phyloP scores from a whole-genome alignment of 2,113 vertebrate species.

The Ibidorhyncha struthersii region DNA sequence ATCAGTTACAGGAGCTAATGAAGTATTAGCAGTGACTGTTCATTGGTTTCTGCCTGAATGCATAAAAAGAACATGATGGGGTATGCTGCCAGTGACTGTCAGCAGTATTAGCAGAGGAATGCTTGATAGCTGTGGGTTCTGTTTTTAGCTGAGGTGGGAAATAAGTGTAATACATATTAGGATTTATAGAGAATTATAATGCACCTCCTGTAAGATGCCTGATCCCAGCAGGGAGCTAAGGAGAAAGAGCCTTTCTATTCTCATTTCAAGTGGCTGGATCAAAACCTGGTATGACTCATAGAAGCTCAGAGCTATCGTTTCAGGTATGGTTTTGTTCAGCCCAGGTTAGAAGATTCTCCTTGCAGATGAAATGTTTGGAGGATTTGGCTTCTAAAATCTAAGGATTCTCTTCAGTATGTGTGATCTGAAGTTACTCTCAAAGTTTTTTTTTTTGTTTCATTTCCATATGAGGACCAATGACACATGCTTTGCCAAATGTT shows the following conservation, averaged over 20 bases:
- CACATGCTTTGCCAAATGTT: neutral
- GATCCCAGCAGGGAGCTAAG: neutral
- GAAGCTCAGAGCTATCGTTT: neutral
- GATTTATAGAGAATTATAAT: neutral
- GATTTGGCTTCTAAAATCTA: neutral
- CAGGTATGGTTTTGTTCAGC: neutral
- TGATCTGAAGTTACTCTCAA: neutral
- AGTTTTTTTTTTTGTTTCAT: neutral
- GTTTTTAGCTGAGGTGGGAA: neutral
- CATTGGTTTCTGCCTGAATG: neutral
- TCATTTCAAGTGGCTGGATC: neutral
- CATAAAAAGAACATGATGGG: neutral
- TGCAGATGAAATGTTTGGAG: neutral
- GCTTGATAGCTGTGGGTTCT: neutral
- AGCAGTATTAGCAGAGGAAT: neutral
- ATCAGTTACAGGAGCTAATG: neutral
- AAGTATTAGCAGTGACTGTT: neutral
- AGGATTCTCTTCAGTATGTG: neutral
- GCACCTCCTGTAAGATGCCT: neutral
- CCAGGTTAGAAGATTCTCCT: neutral
- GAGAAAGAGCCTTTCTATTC: neutral
- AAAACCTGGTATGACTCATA: neutral
- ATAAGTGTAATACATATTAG: neutral
- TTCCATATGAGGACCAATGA: neutral
- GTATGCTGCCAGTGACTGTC: neutral